Evolutionary conservation across 2,888 invertebrate genomes (phyloP).

Genomic region (Dynastes grantii): DNA sequence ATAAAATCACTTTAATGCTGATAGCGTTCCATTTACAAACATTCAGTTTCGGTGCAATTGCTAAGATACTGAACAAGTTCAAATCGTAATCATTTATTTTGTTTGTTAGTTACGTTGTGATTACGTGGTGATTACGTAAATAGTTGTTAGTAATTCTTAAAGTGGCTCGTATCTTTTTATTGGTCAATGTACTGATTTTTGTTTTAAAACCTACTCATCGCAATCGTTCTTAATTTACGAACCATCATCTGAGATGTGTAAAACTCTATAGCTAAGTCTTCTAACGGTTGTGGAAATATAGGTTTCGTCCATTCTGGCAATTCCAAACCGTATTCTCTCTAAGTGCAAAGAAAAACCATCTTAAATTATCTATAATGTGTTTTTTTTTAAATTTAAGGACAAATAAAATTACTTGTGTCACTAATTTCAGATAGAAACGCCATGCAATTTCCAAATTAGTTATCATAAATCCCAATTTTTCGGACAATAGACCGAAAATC

Average conservation of each 20-base stretch:
- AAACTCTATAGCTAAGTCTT: conserved; percentile 15
- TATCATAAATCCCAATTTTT: conserved; percentile 1
- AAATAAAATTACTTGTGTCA: not conserved
- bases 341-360: not conserved
- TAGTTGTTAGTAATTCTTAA: no score
- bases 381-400: not conserved
- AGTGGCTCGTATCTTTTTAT: not conserved
- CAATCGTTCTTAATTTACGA: not conserved
- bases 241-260: not conserved
- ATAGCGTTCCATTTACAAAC: no score
- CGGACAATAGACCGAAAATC: not conserved
- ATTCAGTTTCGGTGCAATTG: no score
- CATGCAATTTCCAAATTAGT: not conserved
- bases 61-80: no score
- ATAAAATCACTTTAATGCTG: no score
- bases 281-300: conserved; percentile 30
- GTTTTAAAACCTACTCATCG: not conserved
- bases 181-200: not conserved
- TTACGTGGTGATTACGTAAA: no score
- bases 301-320: conserved; percentile 43
- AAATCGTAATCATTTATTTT: no score
- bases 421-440: conserved; percentile 10
- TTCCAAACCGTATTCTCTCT: not conserved
- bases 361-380: not conserved
- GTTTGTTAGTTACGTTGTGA: no score